These are phyloP conservation scores for Unio pictorum DNA, from an alignment of 2,888 invertebrate species.

Conservation along the genomic window DNA sequence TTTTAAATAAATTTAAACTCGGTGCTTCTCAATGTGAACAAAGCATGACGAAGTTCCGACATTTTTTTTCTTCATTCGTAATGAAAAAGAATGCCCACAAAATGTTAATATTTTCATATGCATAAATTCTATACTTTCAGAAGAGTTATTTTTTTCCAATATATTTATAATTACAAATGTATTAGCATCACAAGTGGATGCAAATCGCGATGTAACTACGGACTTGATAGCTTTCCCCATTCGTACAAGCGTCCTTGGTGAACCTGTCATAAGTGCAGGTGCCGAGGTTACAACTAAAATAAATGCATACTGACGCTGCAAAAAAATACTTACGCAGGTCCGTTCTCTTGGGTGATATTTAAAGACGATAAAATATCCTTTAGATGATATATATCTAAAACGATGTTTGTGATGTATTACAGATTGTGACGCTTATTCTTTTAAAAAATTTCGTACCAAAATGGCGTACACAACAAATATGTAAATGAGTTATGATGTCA, in stretches of 20 bases:
- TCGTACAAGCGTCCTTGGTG: slow-evolving; percentile 25
- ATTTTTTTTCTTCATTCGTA: too few species aligned
- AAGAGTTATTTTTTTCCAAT: too few species aligned
- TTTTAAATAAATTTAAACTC: too few species aligned
- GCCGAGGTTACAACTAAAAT: slow-evolving; percentile 11
- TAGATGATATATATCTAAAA: slow-evolving; percentile 28
- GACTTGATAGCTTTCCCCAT: slow-evolving; percentile 12
- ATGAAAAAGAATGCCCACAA: too few species aligned
- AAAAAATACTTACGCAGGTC: slow-evolving; percentile 64
- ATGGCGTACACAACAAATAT: slow-evolving; percentile 65
- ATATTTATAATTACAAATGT: too few species aligned
- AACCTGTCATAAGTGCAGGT: slow-evolving; percentile 11
- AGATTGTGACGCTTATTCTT: slow-evolving; percentile 29
- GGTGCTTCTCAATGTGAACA: neutral
- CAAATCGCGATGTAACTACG: too few species aligned
- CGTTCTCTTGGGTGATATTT: slow-evolving; percentile 64
- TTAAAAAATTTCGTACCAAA: slow-evolving; percentile 42
- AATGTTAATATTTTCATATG: too few species aligned
- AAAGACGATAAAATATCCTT: slow-evolving; percentile 52
- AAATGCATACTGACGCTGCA: slow-evolving; percentile 4
- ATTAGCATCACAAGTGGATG: too few species aligned
- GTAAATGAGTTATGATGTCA: slow-evolving; percentile 66
- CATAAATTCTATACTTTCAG: too few species aligned
- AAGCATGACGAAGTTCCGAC: slow-evolving; percentile 1
- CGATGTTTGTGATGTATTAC: slow-evolving; percentile 57